These are phyloP conservation scores for Lycorma delicatula DNA, from an alignment of 1,140 invertebrate species.

Conservation along the genomic window DNA sequence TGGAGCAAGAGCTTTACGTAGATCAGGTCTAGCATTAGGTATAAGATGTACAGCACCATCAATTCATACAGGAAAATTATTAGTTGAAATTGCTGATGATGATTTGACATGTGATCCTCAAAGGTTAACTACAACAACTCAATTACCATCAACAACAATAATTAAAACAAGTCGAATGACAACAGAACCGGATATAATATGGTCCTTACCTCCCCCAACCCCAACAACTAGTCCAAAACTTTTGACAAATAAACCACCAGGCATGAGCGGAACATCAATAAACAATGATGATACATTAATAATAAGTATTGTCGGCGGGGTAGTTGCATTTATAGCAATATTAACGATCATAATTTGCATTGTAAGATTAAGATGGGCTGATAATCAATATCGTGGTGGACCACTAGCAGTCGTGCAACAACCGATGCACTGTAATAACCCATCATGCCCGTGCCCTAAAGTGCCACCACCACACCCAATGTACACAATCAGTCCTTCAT, in stretches of 20 bases:
- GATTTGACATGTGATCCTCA: conserved; percentile 61
- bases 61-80: conserved; percentile 52
- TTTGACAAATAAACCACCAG: conserved; percentile 38
- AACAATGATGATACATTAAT: conserved; percentile 84
- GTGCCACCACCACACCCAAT: conserved; percentile 23
- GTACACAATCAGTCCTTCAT: conserved; percentile 25
- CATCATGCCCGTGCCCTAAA: conserved; percentile 26
- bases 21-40: conserved; percentile 42
- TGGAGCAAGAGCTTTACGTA: conserved; percentile 62
- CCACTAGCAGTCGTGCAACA: conserved; percentile 46
- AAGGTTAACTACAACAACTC: conserved; percentile 42
- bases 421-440: conserved; percentile 33
- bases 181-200: conserved; percentile 75
- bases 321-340: conserved; percentile 81
- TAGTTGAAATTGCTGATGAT: conserved; percentile 67
- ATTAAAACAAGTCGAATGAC: conserved; percentile 42
- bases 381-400: conserved; percentile 55
- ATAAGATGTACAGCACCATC: conserved; percentile 57
- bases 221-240: conserved; percentile 41
- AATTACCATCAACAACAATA: conserved; percentile 35
- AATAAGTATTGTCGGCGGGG: conserved; percentile 83
- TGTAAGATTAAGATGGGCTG: conserved; percentile 53
- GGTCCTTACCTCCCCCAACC: conserved; percentile 64
- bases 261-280: conserved; percentile 40
- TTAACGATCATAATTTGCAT: conserved; percentile 83